A percentile compares a stretch with the other conserved stretches of the same genome.
Conservation (phyloP, 2,797 vertebrate species). For the Schizothorax lantsangensis region DNA sequence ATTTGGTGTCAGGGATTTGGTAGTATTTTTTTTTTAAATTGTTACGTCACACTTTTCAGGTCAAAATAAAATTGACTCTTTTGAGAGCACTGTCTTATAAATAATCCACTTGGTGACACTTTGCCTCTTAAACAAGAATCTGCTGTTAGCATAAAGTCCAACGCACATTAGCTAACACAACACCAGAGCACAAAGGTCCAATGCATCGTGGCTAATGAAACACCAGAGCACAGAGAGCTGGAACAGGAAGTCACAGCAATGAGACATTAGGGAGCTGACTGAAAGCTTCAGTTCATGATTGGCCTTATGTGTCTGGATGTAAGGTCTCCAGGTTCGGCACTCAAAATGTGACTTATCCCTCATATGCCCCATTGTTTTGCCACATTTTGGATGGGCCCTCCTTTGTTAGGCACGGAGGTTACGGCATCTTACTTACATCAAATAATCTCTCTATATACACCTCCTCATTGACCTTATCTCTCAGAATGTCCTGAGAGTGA, state of each 20-base stretch:
- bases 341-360: conserved; percentile 99
- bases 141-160: conserved; percentile 69
- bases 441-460: conserved; percentile 99
- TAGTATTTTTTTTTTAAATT: neutral
- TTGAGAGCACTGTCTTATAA: conserved; percentile 83
- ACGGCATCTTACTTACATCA: conserved; percentile 99
- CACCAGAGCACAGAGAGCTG: conserved; percentile 85
- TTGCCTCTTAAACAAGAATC: conserved; percentile 66
- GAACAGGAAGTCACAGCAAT: conserved; percentile 77
- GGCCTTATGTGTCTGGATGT: conserved; percentile 72
- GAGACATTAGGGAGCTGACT: conserved; percentile 77
- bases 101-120: conserved; percentile 86
- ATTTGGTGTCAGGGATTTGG: neutral
- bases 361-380: conserved; percentile 96
- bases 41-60: neutral
- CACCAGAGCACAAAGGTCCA: conserved; percentile 78
- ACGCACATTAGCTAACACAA: conserved; percentile 57
- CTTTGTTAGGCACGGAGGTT: conserved; percentile 87
- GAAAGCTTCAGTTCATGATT: conserved; percentile 71
- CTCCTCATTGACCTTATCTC: conserved; percentile 99
- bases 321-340: conserved; percentile 72
- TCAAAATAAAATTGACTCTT: conserved; percentile 50
- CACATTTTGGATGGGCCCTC: conserved; percentile 98
- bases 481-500: conserved; percentile 99
- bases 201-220: conserved; percentile 82